Evolutionary conservation across 2,888 invertebrate genomes (phyloP), one percentile per base, ranked within the genome.

Genomic region (Rhodophaea formosa): DNA sequence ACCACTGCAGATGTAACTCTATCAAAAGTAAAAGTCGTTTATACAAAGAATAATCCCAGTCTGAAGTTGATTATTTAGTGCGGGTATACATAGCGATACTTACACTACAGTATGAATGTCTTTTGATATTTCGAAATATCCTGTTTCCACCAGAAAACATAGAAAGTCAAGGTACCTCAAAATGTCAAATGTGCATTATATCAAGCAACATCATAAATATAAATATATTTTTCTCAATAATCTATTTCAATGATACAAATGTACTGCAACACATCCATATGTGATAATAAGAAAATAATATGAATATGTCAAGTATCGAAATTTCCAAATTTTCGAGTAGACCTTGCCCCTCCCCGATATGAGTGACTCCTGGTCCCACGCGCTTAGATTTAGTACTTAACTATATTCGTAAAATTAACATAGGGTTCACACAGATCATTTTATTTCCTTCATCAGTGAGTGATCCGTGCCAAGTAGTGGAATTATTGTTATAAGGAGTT

Each of bases 341-440:
- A 23, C 53, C 53, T 42, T 42, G 35, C 16, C 42, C 53, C 42
- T n/a, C 42, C 39, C 23, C 42, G 12, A 53, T 32, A n/a, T 7
- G 23, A 14, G 43, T 51, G 30, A 51, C 53, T 47, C 42, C 42
- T 53, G 39, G 16, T 23, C 42, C 10, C 12, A 39, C 42, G 53
- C 8, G 39, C n/a, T 23, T 53, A 43, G 42, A 7, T 53, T 12
- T 42, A 53, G 42, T 39, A 53, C 17, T n/a, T n/a, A n/a, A n/a
- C 16, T 30, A 12, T 52, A 16, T 35, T 30, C 8, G 23, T 23
- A 23, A 35, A 15, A 14, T 32, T 15, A 32, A 23, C 17, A 46
- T 23, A 29, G 53, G 53, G 53, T 53, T 42, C 53, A 53, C 32
- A 32, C 14, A 49, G 49, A 49, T 49, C 49, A 49, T 32, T 49